phyloP scores from a whole-genome alignment of 2,797 vertebrate genomes.

The Halcyon badia region DNA sequence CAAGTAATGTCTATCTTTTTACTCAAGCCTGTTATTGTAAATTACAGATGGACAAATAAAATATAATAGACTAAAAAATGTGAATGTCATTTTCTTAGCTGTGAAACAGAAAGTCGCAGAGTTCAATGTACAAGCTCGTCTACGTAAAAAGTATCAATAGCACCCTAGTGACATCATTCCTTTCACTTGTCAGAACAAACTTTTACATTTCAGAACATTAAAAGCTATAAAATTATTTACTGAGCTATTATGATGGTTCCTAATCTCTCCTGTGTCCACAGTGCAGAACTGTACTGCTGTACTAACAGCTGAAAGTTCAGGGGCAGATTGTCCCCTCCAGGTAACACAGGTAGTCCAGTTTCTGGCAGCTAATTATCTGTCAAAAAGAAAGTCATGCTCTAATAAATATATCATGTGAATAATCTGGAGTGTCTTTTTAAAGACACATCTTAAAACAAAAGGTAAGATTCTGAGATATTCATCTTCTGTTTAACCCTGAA shows the following conservation, averaged over 20 bases:
- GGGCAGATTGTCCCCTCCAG: neutral
- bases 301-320: neutral
- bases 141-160: neutral
- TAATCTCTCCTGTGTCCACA: neutral
- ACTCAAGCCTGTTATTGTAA: neutral
- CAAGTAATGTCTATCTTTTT: neutral
- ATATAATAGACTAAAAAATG: neutral
- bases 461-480: neutral
- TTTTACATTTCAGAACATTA: neutral
- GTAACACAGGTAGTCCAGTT: neutral
- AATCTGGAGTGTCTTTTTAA: neutral
- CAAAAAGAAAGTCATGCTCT: neutral
- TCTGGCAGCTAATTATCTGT: neutral
- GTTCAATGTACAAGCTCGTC: neutral
- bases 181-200: neutral
- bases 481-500: neutral
- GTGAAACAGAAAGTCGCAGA: neutral
- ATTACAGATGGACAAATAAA: neutral
- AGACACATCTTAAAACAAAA: neutral
- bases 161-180: neutral
- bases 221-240: neutral
- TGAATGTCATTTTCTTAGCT: neutral
- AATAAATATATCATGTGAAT: neutral
- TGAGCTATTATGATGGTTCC: neutral
- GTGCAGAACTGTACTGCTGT: neutral